Percentiles rank a stretch among this genome's conserved stretches.
These are phyloP conservation scores for Lepisosteus osseus DNA, from an alignment of 2,113 vertebrate species.

Conservation along the genomic window DNA sequence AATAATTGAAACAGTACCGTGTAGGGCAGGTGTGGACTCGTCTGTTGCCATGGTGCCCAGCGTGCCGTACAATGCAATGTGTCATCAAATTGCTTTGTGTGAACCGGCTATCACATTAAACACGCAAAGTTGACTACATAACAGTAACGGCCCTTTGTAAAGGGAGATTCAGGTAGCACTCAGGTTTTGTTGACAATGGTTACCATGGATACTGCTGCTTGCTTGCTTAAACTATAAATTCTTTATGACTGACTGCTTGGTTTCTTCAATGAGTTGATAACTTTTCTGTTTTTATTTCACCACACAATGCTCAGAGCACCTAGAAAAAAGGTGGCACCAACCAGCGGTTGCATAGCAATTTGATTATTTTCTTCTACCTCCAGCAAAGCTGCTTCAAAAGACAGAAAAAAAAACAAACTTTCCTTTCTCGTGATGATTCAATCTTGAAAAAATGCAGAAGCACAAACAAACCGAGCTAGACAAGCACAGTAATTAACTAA, in stretches of 20 bases:
- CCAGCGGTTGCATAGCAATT: conserved; percentile 57
- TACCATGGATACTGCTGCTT: conserved; percentile 71
- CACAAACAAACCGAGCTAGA: conserved; percentile 69
- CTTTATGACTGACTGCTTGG: conserved; percentile 61
- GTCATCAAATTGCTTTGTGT: conserved; percentile 76
- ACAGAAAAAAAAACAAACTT: conserved; percentile 55
- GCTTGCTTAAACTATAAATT: conserved; percentile 55
- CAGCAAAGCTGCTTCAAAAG: conserved; percentile 47
- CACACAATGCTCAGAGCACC: conserved; percentile 59
- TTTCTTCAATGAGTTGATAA: conserved; percentile 46
- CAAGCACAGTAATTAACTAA: conserved; percentile 73
- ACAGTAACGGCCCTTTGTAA: conserved; percentile 69
- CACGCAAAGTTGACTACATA: conserved; percentile 80
- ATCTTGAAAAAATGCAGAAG: conserved; percentile 58
- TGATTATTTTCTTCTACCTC: conserved; percentile 53
- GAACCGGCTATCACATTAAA: conserved; percentile 63
- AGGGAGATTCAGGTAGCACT: conserved; percentile 59
- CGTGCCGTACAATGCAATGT: conserved; percentile 58
- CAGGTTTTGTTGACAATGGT: conserved; percentile 66
- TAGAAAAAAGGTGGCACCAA: conserved; percentile 48
- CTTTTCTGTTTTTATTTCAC: conserved; percentile 42
- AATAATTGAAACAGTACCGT: conserved; percentile 67
- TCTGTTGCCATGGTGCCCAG: conserved; percentile 70
- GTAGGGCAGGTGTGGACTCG: conserved; percentile 82
- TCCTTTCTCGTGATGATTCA: conserved; percentile 60